These are phyloP conservation scores for Sternarchorhynchus goeldii DNA, from an alignment of 2,797 vertebrate genomes.

Conservation along the genomic window DNA sequence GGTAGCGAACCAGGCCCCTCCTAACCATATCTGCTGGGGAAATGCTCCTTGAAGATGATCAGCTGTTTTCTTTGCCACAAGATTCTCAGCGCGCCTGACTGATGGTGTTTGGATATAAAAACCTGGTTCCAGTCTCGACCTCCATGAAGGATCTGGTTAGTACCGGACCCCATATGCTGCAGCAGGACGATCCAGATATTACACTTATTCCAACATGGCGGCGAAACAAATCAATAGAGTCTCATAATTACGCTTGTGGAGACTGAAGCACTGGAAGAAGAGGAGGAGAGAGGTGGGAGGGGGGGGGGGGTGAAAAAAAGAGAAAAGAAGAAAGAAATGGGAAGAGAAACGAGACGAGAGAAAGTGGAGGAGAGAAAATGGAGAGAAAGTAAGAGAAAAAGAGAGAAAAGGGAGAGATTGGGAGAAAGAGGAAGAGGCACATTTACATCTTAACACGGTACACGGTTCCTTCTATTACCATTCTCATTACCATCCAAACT, in stretches of 20 bases:
- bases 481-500: slow-evolving; percentile 52
- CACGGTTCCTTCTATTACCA: slow-evolving; percentile 42
- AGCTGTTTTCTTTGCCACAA: neutral
- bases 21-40: neutral
- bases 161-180: slow-evolving; percentile 21
- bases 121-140: slow-evolving; percentile 3
- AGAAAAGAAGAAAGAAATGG: neutral
- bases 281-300: neutral
- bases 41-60: slow-evolving; percentile 3
- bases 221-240: slow-evolving; percentile 33
- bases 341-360: neutral
- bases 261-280: neutral
- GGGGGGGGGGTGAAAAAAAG: neutral
- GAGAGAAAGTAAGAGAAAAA: no score
- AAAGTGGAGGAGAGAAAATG: neutral
- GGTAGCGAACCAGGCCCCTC: neutral
- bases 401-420: neutral
- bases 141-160: slow-evolving; percentile 33
- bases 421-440: neutral
- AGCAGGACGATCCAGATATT: slow-evolving; percentile 37
- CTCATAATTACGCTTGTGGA: slow-evolving; percentile 16
- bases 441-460: slow-evolving; percentile 44
- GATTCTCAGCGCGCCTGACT: neutral
- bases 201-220: slow-evolving; percentile 37
- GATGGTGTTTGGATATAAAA: slow-evolving; percentile 6